Conservation (phyloP, 64 coral and sea anemone species). For the Platygyra sinensis region DNA sequence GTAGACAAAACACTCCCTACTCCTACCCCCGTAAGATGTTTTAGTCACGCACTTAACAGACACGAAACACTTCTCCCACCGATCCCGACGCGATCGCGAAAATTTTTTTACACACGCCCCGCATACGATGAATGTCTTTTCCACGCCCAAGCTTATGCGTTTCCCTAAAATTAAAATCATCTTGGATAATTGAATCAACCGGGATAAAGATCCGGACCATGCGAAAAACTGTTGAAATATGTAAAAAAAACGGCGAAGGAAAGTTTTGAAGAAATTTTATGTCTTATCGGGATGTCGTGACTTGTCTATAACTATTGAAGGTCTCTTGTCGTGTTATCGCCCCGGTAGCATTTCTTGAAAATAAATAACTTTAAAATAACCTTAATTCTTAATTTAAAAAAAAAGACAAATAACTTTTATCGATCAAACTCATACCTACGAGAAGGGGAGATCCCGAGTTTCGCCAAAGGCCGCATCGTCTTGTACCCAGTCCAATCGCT, state of each 20-base stretch:
- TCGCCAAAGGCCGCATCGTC: slow-evolving; percentile 20
- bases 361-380: not conserved
- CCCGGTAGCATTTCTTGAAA: not conserved
- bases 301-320: not conserved
- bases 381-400: not conserved
- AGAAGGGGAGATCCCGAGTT: slow-evolving; percentile 2
- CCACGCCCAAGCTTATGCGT: not conserved
- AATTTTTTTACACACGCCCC: no score
- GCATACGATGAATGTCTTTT: no score
- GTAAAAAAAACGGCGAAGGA: not conserved
- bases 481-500: slow-evolving; percentile 17
- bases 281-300: not conserved
- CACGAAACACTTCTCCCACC: not conserved
- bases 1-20: not conserved
- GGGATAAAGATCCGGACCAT: not conserved
- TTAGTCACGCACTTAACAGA: slow-evolving; percentile 7
- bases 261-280: not conserved
- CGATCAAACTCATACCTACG: not conserved
- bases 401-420: not conserved
- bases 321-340: not conserved
- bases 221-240: not conserved
- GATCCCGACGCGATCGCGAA: no score
- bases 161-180: not conserved
- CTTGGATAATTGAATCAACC: not conserved
- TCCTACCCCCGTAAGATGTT: not conserved